A percentile compares a stretch with the other conserved stretches of the same genome.
Conservation (phyloP, 2,797 vertebrate species). For the Manis crassicaudata region DNA sequence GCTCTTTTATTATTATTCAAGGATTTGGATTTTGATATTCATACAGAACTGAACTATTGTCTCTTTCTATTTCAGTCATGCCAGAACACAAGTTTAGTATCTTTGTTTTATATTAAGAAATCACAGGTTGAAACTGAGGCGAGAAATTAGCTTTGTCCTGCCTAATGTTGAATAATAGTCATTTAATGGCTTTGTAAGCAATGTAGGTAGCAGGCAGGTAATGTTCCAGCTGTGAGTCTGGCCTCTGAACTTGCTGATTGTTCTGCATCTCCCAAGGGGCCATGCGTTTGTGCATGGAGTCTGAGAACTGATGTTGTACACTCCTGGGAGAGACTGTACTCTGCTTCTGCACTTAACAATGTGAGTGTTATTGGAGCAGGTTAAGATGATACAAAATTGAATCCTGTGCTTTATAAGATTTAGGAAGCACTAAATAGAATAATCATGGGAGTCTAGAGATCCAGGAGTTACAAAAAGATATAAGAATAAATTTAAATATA, state of each 20-base stretch:
- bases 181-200: background rate
- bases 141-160: background rate
- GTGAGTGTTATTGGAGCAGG: background rate
- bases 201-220: background rate
- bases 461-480: background rate
- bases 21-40: background rate
- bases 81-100: background rate
- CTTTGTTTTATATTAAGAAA: slow-evolving; percentile 3
- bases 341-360: background rate
- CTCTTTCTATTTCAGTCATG: background rate
- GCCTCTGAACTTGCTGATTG: background rate
- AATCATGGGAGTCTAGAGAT: background rate
- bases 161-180: background rate
- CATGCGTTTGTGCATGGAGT: background rate
- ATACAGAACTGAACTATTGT: background rate
- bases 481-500: background rate
- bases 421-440: background rate
- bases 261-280: background rate
- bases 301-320: background rate
- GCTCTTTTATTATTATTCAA: background rate
- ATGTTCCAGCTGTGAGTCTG: background rate
- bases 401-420: background rate
- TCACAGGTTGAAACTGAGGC: background rate
- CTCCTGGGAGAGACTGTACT: background rate
- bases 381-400: background rate